Conservation (phyloP, 2,797 vertebrate species). For the Sciaenops ocellatus region DNA sequence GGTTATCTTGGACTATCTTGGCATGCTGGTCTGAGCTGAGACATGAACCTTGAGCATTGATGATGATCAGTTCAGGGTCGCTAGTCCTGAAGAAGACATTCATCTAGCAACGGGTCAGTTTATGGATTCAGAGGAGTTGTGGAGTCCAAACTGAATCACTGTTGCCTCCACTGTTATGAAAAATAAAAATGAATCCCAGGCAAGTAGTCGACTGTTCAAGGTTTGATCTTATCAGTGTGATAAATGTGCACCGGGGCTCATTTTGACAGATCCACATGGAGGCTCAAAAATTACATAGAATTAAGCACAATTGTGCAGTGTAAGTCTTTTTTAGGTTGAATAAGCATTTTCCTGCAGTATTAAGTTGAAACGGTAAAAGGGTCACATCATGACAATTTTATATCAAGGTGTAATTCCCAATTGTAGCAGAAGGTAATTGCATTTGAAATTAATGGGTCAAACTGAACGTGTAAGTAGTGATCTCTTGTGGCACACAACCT, state of each 20-base stretch:
- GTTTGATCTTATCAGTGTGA: slow-evolving; percentile 81
- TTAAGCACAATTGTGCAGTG: slow-evolving; percentile 59
- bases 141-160: slow-evolving; percentile 53
- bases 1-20: background rate
- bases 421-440: slow-evolving; percentile 47
- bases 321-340: slow-evolving; percentile 37
- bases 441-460: slow-evolving; percentile 62
- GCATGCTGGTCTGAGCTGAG: slow-evolving; percentile 18
- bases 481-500: slow-evolving; percentile 49
- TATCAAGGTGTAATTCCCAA: slow-evolving; percentile 38
- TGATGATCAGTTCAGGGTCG: slow-evolving; percentile 22
- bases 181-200: slow-evolving; percentile 59
- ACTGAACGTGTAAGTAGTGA: slow-evolving; percentile 37
- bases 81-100: slow-evolving; percentile 37
- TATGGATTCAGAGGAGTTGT: slow-evolving; percentile 47
- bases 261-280: slow-evolving; percentile 69
- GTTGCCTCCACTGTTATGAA: slow-evolving; percentile 46
- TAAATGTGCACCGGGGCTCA: slow-evolving; percentile 68
- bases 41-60: slow-evolving; percentile 10
- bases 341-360: slow-evolving; percentile 53
- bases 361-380: slow-evolving; percentile 31
- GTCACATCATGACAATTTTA: slow-evolving; percentile 45
- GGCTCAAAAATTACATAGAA: slow-evolving; percentile 63
- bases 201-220: slow-evolving; percentile 58
- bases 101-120: slow-evolving; percentile 43